phyloP scores from a whole-genome alignment of 2,888 invertebrate genomes.

The Cheilosia scutellata region DNA sequence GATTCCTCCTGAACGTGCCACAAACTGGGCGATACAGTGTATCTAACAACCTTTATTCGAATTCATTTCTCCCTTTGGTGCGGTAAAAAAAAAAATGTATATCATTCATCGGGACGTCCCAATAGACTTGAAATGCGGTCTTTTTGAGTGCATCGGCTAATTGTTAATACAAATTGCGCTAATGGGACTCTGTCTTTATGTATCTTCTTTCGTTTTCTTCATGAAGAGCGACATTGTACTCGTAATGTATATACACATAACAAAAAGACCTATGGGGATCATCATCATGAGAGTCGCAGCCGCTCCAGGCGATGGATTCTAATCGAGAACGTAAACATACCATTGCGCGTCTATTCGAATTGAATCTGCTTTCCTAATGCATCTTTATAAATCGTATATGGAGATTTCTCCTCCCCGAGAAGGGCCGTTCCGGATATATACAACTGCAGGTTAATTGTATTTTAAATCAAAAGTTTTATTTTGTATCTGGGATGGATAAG shows the following conservation, averaged over 20 bases:
- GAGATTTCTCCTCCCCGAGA: conserved; percentile 4
- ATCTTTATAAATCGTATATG: neutral
- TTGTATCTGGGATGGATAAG: conserved; percentile 50
- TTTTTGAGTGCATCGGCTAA: conserved; percentile 74
- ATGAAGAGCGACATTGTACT: neutral
- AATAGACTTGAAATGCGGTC: conserved; percentile 62
- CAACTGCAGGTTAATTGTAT: conserved; percentile 73
- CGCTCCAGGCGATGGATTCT: conserved; percentile 68
- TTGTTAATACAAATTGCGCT: conserved; percentile 74
- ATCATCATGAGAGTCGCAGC: conserved; percentile 49
- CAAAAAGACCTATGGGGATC: conserved; percentile 30
- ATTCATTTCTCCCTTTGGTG: conserved; percentile 13
- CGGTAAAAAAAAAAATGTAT: conserved; percentile 13
- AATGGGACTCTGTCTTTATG: conserved; percentile 57
- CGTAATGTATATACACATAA: neutral
- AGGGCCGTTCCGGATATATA: conserved; percentile 51
- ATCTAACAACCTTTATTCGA: conserved; percentile 25
- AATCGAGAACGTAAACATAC: conserved; percentile 73
- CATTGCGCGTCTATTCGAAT: conserved; percentile 40
- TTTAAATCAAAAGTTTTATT: conserved; percentile 60
- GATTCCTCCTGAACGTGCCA: conserved; percentile 63
- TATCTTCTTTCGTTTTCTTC: conserved; percentile 25
- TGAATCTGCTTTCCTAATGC: conserved; percentile 28
- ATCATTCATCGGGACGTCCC: conserved; percentile 57
- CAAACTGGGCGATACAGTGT: conserved; percentile 39